Percentiles rank a stretch among this genome's conserved stretches.
Evolutionary conservation across 2,888 invertebrate genomes (phyloP).

Genomic region (Tetheella fluctuosa): DNA sequence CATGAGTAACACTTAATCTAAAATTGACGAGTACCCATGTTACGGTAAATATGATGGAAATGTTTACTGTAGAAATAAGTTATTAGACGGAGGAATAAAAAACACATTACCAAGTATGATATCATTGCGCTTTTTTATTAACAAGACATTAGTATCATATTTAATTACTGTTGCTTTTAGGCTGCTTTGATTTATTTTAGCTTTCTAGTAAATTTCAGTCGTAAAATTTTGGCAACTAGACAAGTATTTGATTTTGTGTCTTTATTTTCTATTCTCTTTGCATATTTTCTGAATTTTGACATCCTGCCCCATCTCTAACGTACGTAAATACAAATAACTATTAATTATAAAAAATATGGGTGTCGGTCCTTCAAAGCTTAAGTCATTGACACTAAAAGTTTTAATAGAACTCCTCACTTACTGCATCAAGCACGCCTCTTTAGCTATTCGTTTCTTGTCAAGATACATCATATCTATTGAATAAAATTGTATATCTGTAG

Average conservation of each 20-base stretch:
- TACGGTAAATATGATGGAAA: neutral
- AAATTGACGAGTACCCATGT: neutral
- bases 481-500: slow-evolving; percentile 42
- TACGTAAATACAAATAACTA: no score
- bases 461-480: slow-evolving; percentile 50
- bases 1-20: neutral
- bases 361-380: slow-evolving; percentile 15
- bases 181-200: no score
- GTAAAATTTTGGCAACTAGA: no score
- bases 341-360: neutral
- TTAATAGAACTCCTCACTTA: slow-evolving; percentile 36
- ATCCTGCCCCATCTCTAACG: no score
- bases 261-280: no score
- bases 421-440: slow-evolving; percentile 27
- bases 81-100: neutral
- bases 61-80: neutral
- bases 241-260: no score
- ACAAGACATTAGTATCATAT: no score
- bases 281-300: neutral
- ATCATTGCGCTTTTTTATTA: neutral
- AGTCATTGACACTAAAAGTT: slow-evolving; percentile 49
- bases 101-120: neutral
- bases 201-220: no score
- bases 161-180: no score
- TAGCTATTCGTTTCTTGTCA: slow-evolving; percentile 41